Percentiles rank a stretch among this genome's conserved stretches.
Evolutionary conservation across 2,113 vertebrate genomes (phyloP).

Genomic region (Chamaetylas fuelleborni): DNA sequence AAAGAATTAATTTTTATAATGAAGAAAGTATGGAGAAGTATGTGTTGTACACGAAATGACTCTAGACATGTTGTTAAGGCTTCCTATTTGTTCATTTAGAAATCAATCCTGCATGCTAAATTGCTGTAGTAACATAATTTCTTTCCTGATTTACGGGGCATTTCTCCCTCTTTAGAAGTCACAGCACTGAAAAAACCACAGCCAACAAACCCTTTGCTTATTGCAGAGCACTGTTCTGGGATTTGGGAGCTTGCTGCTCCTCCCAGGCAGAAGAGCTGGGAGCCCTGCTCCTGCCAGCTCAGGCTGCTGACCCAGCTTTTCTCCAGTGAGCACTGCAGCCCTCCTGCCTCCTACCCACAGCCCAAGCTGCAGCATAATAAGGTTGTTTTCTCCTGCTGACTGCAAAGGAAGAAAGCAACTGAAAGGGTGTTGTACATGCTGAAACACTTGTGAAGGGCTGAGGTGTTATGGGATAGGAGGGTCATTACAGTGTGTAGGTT

Average conservation of each 20-base stretch:
- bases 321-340: background rate
- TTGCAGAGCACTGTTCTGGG: background rate
- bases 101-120: slow-evolving; percentile 1
- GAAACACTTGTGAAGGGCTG: background rate
- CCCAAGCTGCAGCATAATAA: background rate
- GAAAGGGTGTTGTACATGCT: background rate
- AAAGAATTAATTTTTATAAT: background rate
- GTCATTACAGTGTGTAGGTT: background rate
- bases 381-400: background rate
- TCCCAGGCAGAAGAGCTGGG: background rate
- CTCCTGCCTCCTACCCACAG: background rate
- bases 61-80: background rate
- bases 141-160: background rate
- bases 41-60: background rate
- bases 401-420: background rate
- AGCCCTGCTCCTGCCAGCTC: background rate
- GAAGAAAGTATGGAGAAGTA: background rate
- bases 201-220: background rate
- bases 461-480: background rate
- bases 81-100: background rate
- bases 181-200: background rate
- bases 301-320: slow-evolving; percentile 31
- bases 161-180: background rate
- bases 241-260: background rate
- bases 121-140: background rate